A percentile compares a stretch with the other conserved stretches of the same genome.
Evolutionary conservation across 2,888 invertebrate species (phyloP).

Genomic region (Nephrotoma flavescens): DNA sequence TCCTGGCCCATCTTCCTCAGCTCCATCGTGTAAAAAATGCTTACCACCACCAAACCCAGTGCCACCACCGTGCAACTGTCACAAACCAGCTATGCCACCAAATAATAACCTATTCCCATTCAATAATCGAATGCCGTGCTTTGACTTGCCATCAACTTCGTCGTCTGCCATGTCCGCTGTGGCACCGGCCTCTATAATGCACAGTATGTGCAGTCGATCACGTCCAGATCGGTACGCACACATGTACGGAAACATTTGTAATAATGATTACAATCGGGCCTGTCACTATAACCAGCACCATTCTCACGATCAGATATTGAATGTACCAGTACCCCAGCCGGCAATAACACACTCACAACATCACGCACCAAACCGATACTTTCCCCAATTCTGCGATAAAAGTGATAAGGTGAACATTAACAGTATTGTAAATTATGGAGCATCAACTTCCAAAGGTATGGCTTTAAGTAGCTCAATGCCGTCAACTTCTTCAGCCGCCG

Average conservation of each 20-base stretch:
- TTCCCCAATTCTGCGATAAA: background rate
- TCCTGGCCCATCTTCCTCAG: background rate
- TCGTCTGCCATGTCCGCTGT: background rate
- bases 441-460: slow-evolving; percentile 11
- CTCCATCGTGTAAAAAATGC: background rate
- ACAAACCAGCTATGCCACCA: background rate
- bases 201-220: background rate
- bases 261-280: background rate
- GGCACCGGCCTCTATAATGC: background rate
- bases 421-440: slow-evolving; percentile 11
- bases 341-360: background rate
- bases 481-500: background rate
- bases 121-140: background rate
- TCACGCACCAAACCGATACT: background rate
- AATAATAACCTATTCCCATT: background rate
- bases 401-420: background rate
- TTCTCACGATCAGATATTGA: background rate
- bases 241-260: background rate
- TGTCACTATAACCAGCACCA: background rate
- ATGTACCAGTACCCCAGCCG: background rate
- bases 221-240: background rate
- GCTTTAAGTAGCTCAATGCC: background rate
- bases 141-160: background rate
- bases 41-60: background rate
- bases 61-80: background rate